phyloP scores from a whole-genome alignment of 2,113 vertebrate species.

The Turnix velox region DNA sequence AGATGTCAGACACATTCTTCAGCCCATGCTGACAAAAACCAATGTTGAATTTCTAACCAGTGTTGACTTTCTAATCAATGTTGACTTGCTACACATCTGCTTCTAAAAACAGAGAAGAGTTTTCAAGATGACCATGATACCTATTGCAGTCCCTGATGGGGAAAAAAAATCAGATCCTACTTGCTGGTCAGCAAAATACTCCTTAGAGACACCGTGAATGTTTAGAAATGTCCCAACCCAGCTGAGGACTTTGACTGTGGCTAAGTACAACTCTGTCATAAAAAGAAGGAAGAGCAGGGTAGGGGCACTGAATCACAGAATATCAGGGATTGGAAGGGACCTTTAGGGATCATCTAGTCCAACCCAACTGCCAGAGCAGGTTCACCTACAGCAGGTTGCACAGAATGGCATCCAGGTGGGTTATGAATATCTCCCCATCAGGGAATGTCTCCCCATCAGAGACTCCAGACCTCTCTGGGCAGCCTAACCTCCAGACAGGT shows the following conservation, averaged over 20 bases:
- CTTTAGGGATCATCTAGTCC: too few species aligned
- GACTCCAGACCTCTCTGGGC: too few species aligned
- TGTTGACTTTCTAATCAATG: neutral
- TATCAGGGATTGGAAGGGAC: too few species aligned
- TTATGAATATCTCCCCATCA: too few species aligned
- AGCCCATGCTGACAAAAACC: too few species aligned
- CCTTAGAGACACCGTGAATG: neutral
- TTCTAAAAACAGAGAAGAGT: neutral
- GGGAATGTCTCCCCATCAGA: too few species aligned
- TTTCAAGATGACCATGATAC: neutral
- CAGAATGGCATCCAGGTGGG: too few species aligned
- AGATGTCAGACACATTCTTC: neutral
- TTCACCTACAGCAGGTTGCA: too few species aligned
- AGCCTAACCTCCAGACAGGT: too few species aligned
- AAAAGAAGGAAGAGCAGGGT: neutral
- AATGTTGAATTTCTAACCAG: too few species aligned
- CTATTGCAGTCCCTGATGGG: neutral
- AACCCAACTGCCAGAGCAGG: too few species aligned
- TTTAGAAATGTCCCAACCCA: neutral
- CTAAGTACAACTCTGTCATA: neutral
- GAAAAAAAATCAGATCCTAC: neutral
- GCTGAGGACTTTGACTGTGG: neutral
- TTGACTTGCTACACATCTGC: neutral
- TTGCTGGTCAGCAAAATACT: neutral
- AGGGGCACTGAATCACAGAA: too few species aligned